These are phyloP conservation scores for Trichopoda pennipes DNA, from an alignment of 2,888 invertebrate species.

Conservation along the genomic window DNA sequence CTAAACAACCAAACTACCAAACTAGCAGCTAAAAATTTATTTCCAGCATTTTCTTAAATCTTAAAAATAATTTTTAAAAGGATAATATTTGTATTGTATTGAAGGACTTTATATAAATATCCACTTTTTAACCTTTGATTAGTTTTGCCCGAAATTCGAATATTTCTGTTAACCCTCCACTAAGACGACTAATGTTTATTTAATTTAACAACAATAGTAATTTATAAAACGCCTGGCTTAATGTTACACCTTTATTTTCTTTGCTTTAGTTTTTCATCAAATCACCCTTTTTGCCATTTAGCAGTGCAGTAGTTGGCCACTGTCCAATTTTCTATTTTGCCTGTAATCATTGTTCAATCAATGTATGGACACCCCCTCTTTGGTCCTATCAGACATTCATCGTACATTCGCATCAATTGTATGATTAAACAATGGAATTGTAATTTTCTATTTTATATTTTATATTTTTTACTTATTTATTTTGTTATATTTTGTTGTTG, in stretches of 20 bases:
- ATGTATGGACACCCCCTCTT: conserved; percentile 50
- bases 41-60: not conserved
- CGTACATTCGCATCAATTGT: conserved; percentile 61
- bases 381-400: conserved; percentile 9
- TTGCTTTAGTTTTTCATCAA: not conserved
- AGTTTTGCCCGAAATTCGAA: not conserved
- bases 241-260: not conserved
- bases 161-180: not conserved
- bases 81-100: not conserved
- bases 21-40: no score
- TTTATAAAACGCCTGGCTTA: conserved; percentile 30
- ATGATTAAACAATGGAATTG: conserved; percentile 64
- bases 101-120: not conserved
- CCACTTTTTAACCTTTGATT: not conserved
- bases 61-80: not conserved
- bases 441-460: conserved; percentile 54
- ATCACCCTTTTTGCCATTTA: conserved; percentile 34
- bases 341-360: conserved; percentile 66
- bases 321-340: conserved; percentile 45
- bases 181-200: conserved; percentile 31
- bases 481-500: conserved; percentile 18
- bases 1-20: no score
- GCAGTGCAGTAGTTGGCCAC: conserved; percentile 14
- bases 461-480: conserved; percentile 1
- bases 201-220: conserved; percentile 51